Percentiles rank a stretch among this genome's conserved stretches.
Conservation (phyloP, 2,797 vertebrate genomes). For the Acropternis orthonyx region DNA sequence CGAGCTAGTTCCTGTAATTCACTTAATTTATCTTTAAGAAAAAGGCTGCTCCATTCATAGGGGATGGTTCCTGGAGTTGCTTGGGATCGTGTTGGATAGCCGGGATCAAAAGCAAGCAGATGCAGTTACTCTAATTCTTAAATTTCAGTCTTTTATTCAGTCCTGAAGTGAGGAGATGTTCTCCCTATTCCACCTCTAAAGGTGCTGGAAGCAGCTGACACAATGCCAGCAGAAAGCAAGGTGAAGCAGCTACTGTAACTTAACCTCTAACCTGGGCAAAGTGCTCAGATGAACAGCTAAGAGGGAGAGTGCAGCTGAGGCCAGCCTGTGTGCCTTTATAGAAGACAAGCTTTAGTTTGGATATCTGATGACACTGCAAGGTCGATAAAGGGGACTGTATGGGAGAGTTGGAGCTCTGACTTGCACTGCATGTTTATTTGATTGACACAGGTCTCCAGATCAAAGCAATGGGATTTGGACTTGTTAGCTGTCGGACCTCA, state of each 20-base stretch:
- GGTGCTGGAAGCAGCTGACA: background rate
- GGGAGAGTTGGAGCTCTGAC: background rate
- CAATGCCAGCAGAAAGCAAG: background rate
- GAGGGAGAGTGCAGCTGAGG: background rate
- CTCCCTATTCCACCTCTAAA: background rate
- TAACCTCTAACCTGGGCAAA: background rate
- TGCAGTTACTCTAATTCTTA: background rate
- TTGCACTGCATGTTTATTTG: background rate
- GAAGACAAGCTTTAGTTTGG: background rate
- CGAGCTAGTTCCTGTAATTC: background rate
- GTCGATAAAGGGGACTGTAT: background rate
- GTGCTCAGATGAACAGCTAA: background rate
- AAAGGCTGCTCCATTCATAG: background rate
- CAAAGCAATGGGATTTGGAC: background rate
- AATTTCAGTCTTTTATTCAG: background rate
- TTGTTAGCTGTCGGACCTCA: background rate
- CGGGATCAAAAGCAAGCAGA: background rate
- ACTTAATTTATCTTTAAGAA: background rate
- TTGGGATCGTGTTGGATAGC: background rate
- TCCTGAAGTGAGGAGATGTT: background rate
- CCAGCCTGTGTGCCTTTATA: background rate
- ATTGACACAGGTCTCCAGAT: background rate
- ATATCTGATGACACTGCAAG: background rate
- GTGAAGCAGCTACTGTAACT: background rate
- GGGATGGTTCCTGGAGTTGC: background rate